These are phyloP conservation scores for Lophochroa leadbeateri DNA, from an alignment of 2,113 vertebrate species.

Conservation along the genomic window DNA sequence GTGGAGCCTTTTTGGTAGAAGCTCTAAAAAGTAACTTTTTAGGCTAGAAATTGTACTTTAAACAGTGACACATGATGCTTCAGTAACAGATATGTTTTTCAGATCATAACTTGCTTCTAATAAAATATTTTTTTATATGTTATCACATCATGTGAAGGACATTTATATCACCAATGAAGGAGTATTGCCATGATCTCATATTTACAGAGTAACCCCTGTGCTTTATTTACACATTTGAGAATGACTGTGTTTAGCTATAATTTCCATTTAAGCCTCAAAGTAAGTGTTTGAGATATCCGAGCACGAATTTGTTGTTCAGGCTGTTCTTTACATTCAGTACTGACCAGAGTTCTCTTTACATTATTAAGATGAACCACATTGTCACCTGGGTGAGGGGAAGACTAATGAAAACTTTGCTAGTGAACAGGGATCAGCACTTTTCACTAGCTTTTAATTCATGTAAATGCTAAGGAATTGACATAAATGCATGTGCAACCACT, in stretches of 20 bases:
- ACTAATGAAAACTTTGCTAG: neutral
- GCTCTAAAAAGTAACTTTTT: neutral
- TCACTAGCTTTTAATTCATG: neutral
- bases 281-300: neutral
- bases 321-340: neutral
- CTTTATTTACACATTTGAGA: neutral
- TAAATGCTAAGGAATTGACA: neutral
- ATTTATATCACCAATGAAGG: neutral
- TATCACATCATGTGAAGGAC: neutral
- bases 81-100: neutral
- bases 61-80: neutral
- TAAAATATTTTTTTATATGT: neutral
- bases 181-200: neutral
- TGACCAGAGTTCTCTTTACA: neutral
- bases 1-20: neutral
- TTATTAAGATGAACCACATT: neutral
- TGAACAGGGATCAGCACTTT: neutral
- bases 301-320: neutral
- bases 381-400: neutral
- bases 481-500: neutral
- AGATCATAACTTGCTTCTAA: neutral
- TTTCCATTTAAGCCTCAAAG: neutral
- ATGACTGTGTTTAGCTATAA: neutral
- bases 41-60: neutral
- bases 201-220: neutral